phyloP scores from a whole-genome alignment of 64 coral and sea anemone genomes.

The Hydrozoanthus tunicans region DNA sequence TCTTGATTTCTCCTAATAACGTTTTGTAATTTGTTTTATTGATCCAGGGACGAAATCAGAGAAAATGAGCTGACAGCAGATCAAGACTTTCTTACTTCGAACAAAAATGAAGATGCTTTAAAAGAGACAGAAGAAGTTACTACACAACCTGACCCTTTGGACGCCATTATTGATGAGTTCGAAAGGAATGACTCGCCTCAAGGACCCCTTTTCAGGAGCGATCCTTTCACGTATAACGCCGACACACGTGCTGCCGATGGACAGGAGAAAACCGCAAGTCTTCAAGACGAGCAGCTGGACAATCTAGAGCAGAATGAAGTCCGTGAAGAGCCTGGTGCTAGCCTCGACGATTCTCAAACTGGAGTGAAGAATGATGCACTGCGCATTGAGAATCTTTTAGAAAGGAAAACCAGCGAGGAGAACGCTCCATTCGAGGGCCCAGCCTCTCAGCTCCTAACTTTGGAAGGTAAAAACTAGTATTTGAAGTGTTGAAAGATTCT shows the following conservation, averaged over 20 bases:
- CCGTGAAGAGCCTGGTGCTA: not conserved
- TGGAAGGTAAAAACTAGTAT: not conserved
- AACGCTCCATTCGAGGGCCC: not conserved
- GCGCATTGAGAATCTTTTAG: not conserved
- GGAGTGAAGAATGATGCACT: not conserved
- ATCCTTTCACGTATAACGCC: not conserved
- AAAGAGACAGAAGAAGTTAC: not conserved
- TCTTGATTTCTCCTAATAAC: too few species aligned
- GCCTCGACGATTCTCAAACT: not conserved
- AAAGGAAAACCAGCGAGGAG: not conserved
- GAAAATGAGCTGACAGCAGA: not conserved
- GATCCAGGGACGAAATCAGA: not conserved
- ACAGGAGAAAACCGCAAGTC: not conserved
- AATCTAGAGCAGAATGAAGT: not conserved
- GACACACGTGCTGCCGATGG: not conserved
- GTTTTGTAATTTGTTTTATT: not conserved
- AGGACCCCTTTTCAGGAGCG: not conserved
- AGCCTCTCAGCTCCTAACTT: not conserved
- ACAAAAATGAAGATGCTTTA: not conserved
- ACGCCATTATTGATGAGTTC: constrained; percentile 12
- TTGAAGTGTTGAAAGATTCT: not conserved
- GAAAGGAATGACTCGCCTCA: constrained; percentile 13
- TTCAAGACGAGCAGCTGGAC: not conserved
- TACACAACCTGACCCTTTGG: not conserved
- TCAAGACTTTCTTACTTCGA: not conserved